Evolutionary conservation across 2,797 vertebrate species (phyloP).

Genomic region (Cuniculus paca): DNA sequence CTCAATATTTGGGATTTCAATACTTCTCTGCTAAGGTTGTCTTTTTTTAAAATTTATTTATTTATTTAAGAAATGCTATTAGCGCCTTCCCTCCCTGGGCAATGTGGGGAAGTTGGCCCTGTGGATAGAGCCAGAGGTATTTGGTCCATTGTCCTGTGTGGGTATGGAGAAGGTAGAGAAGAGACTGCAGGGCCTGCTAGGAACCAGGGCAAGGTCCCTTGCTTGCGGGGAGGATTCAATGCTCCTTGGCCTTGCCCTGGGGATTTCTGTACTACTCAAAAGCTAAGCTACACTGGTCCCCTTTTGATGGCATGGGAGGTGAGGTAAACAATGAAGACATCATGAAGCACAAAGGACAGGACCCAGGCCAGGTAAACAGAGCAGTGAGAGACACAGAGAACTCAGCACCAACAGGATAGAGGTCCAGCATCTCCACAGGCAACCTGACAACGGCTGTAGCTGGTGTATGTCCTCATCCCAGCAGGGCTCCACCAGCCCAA

Average conservation of each 20-base stretch:
- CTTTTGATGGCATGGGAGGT: constrained; percentile 94
- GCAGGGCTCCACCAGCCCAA: background rate
- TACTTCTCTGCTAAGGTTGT: background rate
- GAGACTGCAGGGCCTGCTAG: background rate
- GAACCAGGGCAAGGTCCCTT: background rate
- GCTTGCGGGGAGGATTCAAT: constrained; percentile 58
- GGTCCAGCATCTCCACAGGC: constrained; percentile 73
- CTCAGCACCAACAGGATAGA: constrained; percentile 82
- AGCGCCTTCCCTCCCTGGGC: constrained; percentile 30
- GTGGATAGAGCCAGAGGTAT: constrained; percentile 30
- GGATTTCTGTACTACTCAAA: constrained; percentile 44
- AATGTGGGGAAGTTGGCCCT: constrained; percentile 3
- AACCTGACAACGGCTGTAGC: constrained; percentile 67
- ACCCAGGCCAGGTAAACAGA: constrained; percentile 93
- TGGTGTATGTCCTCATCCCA: background rate
- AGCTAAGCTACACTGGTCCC: constrained; percentile 87
- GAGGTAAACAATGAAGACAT: constrained; percentile 94
- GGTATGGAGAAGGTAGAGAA: background rate
- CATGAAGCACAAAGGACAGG: constrained; percentile 92
- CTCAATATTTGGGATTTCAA: too few relatives aligned
- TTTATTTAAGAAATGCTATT: constrained; percentile 75
- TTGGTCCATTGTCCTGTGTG: constrained; percentile 51
- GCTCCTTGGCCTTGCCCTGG: constrained; percentile 78
- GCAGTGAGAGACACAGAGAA: constrained; percentile 92
- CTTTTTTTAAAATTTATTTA: background rate